Conservation (phyloP, 2,888 invertebrate genomes). For the Germaria angustata region DNA sequence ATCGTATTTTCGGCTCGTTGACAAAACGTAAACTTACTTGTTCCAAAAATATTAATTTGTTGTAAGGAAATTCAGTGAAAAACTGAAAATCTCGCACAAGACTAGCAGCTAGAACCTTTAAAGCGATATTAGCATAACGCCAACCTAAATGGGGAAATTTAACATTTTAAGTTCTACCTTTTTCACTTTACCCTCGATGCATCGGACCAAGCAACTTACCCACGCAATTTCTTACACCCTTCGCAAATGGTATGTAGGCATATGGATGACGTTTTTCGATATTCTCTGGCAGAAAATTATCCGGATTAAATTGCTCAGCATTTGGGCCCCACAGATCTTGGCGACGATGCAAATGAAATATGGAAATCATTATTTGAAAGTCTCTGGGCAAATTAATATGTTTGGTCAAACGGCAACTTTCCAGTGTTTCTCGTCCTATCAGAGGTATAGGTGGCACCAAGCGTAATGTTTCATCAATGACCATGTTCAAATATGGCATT, state of each 20-base stretch:
- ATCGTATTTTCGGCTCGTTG: constrained; percentile 65
- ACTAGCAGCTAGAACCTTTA: constrained; percentile 68
- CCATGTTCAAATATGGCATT: constrained; percentile 69
- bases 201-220: constrained; percentile 60
- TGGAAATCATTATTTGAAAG: constrained; percentile 69
- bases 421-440: constrained; percentile 65
- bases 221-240: constrained; percentile 71
- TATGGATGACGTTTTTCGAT: constrained; percentile 69
- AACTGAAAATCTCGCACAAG: constrained; percentile 69
- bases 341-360: constrained; percentile 71
- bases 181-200: neutral
- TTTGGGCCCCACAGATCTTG: constrained; percentile 71
- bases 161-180: neutral
- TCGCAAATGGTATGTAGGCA: constrained; percentile 72
- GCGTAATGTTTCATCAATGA: constrained; percentile 71
- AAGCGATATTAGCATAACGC: constrained; percentile 70
- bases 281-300: constrained; percentile 72
- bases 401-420: constrained; percentile 43
- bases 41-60: constrained; percentile 69
- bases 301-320: constrained; percentile 71
- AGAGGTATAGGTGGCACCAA: constrained; percentile 70
- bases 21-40: constrained; percentile 70
- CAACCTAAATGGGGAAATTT: constrained; percentile 60
- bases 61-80: constrained; percentile 68
- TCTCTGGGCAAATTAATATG: constrained; percentile 66